Evolutionary conservation across 23 tunicate species (phyloP), one percentile per base, ranked within the genome.

Genomic region (Styela clava): DNA sequence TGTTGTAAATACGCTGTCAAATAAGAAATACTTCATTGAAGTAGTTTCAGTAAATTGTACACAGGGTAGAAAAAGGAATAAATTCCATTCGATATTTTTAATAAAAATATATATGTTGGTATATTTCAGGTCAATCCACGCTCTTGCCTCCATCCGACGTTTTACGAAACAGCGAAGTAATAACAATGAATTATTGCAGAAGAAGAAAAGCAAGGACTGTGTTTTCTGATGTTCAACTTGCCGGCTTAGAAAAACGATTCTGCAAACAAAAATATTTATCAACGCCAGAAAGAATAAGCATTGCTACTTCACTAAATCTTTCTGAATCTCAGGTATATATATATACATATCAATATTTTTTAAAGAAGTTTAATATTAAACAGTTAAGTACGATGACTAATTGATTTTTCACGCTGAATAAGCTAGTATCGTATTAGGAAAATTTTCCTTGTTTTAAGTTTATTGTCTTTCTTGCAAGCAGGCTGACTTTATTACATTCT

Each of bases 151-250:
- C 34, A 21, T 21, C 77, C 35, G 77, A 71, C 35, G 77, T 34
- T 18, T 26, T 30, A 12, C 34, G 16, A 7, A 71, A 76, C 31
- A 76, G 64, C 51, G 71, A 85, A 24, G 21, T 64, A 19, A 73
- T 73, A n/a, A n/a, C 84, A n/a, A 28, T 80, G 61, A 33, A 79
- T 18, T 73, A 80, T 33, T 79, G 80, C 63, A 52, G 79, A 62
- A 61, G 83, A 33, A 63, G 97, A 34, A 91, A 91, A 78, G 97
- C 97, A 0, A 61, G 97, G 30, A 91, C 97, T 2, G 97, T 91
- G 1, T 91, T 91, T 85, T 80, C 89, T 22, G 97, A 91, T 27
- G 32, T 9, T 3, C 97, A 91, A 73, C 77, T 91, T 25, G 37
- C 79, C 1, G 87, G 89, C 2, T 62, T 91, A 30, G 97, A 91